These are phyloP conservation scores for Deilephila porcellus DNA, from an alignment of 2,888 invertebrate genomes.

Conservation along the genomic window DNA sequence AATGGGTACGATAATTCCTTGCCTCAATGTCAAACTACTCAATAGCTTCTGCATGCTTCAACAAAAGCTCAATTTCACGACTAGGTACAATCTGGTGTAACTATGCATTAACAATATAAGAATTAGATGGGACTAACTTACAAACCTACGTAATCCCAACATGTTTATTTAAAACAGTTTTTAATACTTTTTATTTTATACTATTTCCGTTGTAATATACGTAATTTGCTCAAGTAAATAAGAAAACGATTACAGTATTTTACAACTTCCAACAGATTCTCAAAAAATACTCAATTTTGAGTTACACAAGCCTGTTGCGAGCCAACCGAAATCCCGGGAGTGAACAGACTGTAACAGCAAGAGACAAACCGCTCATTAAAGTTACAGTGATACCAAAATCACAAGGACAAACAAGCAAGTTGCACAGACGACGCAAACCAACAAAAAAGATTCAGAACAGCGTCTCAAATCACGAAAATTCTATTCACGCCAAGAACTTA, in stretches of 20 bases:
- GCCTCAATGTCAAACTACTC: too few species aligned
- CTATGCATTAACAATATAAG: too few species aligned
- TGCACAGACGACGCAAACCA: constrained; percentile 48
- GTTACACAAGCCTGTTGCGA: constrained; percentile 43
- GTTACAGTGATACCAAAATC: constrained; percentile 65
- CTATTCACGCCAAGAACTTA: constrained; percentile 55
- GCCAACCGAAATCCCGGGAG: constrained; percentile 28
- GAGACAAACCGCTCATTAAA: constrained; percentile 59
- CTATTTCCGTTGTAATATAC: too few species aligned
- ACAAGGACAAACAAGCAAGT: constrained; percentile 47
- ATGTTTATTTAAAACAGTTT: too few species aligned
- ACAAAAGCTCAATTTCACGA: too few species aligned
- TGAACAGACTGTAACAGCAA: neutral
- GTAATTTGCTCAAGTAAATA: too few species aligned
- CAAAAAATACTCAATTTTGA: constrained; percentile 48
- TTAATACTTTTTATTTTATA: too few species aligned
- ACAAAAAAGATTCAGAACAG: constrained; percentile 52
- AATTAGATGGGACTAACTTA: too few species aligned
- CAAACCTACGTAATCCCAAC: too few species aligned
- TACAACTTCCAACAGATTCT: constrained; percentile 48
- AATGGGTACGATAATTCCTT: too few species aligned
- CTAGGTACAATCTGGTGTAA: too few species aligned
- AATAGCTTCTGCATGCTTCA: too few species aligned
- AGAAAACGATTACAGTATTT: neutral
- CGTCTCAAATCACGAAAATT: constrained; percentile 60